Evolutionary conservation across 2,113 vertebrate species (phyloP).

Genomic region (Anoplopoma fimbria): DNA sequence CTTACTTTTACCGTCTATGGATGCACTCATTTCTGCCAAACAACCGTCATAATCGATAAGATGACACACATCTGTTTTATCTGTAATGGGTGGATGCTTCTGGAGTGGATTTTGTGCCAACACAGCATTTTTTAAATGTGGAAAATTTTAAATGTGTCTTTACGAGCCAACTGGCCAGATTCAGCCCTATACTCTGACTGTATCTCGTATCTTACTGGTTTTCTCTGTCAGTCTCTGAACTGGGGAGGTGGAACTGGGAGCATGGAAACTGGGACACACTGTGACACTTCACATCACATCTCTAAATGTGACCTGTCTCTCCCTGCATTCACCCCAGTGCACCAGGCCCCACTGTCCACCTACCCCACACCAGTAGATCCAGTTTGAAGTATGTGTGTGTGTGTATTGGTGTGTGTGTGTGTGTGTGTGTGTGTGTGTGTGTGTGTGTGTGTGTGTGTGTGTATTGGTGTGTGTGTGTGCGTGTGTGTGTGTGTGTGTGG

Average conservation of each 20-base stretch:
- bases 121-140: no score
- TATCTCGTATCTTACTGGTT: background rate
- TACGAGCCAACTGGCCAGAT: no score
- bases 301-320: constrained; percentile 32
- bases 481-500: constrained; percentile 14
- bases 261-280: constrained; percentile 28
- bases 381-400: constrained; percentile 40
- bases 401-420: constrained; percentile 29
- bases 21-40: no score
- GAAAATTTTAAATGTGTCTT: no score
- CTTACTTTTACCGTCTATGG: no score
- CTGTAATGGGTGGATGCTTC: no score
- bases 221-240: background rate
- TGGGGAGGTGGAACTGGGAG: background rate
- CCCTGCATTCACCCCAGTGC: background rate
- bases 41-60: no score
- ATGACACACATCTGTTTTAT: no score
- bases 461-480: constrained; percentile 8
- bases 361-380: constrained; percentile 30
- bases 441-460: no score
- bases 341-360: background rate
- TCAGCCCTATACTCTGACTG: no score
- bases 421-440: background rate
- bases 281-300: constrained; percentile 16
- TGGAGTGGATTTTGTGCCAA: no score